Evolutionary conservation across 2,888 invertebrate species (phyloP), one percentile per base, ranked within the genome.

Genomic region (Hyppa rectilinea): DNA sequence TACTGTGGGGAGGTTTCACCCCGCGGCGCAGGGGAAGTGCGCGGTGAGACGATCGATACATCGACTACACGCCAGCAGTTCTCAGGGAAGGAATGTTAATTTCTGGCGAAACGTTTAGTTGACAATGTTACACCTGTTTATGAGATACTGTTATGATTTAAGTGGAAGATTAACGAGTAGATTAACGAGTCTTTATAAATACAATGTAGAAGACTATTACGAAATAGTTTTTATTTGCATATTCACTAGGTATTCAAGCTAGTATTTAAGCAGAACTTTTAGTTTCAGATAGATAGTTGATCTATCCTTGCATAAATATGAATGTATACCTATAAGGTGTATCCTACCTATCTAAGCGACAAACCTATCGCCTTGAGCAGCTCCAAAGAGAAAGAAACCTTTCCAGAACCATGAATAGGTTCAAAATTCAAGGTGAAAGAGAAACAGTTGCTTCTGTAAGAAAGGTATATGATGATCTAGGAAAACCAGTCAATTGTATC

Each of bases 31-130:
- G 80, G 84, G 82, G 77, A 78, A 87, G 72, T 95, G 95, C 95
- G 95, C 95, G 89, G 80, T 40, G 81, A 49, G 64, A 0, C 88
- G 93, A 95, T 95, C 95, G 93, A 95, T 95, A 94, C 73, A 80
- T 85, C 75, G 80, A 73, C 69, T 75, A 81, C 82, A 84, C 78
- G 84, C 75, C 81, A 72, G 73, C 80, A 76, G 81, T 75, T 45
- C 74, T 72, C 61, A 72, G 75, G 74, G 80, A 80, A 78, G 63
- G 80, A 71, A 81, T 80, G 78, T 68, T 70, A 78, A 71, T 75
- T 71, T 66, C 72, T 45, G 61, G 36, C 68, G 71, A 38, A 67
- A 68, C 60, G 59, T 68, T 59, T 53, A 31, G 60, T 69, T 78
- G 36, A 63, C 47, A 58, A 49, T 63, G 50, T 71, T 55, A 38